Evolutionary conservation across 1,140 invertebrate species (phyloP).

Genomic region (Drosophila parvula): DNA sequence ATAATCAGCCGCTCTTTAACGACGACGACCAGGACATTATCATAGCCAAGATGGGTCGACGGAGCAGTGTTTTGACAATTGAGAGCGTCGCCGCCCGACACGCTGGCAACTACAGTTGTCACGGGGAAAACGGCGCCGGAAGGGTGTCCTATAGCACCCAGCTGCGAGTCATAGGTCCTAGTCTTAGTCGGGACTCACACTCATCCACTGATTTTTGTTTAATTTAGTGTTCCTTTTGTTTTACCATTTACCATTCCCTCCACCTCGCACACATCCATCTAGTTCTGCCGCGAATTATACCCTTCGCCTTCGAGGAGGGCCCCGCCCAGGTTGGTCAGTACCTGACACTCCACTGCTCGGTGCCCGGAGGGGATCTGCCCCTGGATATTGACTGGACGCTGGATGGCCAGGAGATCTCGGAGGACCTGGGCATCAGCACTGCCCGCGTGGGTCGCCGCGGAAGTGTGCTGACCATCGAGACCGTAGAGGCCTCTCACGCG

Average conservation of each 20-base stretch:
- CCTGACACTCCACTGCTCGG: conserved; percentile 87
- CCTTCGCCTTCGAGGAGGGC: conserved; percentile 86
- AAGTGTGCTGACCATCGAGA: conserved; percentile 88
- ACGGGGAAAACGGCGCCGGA: conserved; percentile 91
- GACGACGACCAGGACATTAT: conserved; percentile 83
- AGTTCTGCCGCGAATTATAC: conserved; percentile 90
- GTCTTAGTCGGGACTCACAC: conserved; percentile 1
- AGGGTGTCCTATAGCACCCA: conserved; percentile 85
- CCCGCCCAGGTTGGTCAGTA: conserved; percentile 82
- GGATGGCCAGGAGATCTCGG: conserved; percentile 86
- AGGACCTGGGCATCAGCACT: conserved; percentile 85
- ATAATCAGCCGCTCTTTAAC: conserved; percentile 85
- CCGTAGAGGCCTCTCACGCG: conserved; percentile 86
- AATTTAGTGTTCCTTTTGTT: conserved; percentile 45
- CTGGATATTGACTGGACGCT: conserved; percentile 90
- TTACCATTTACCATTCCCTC: conserved; percentile 40
- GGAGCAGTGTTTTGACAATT: conserved; percentile 90
- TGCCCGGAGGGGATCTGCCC: conserved; percentile 90
- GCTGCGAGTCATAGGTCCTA: conserved; percentile 83
- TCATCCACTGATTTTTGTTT: conserved; percentile 32
- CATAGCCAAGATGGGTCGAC: conserved; percentile 84
- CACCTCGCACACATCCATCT: conserved; percentile 55
- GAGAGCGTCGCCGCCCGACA: conserved; percentile 88
- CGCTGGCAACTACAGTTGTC: conserved; percentile 89
- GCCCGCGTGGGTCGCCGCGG: conserved; percentile 87